Conservation (phyloP, 2,113 vertebrate genomes). For the Bubo bubo region DNA sequence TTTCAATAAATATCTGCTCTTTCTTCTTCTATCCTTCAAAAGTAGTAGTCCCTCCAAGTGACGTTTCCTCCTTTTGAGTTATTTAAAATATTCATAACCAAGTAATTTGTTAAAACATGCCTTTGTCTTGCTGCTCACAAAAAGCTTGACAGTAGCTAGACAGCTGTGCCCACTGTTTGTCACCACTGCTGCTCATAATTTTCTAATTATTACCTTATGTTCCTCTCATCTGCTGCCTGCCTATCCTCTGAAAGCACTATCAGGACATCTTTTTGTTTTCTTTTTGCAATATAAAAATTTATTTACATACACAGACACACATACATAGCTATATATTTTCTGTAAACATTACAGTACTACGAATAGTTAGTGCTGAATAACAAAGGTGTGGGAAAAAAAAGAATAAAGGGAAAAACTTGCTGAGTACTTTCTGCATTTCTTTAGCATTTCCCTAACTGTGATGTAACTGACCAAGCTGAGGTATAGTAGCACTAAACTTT, state of each 20-base stretch:
- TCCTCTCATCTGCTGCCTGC: slow-evolving; percentile 1
- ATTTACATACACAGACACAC: neutral
- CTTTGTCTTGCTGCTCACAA: slow-evolving; percentile 16
- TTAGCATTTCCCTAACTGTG: neutral
- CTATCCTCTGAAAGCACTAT: neutral
- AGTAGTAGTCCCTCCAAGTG: neutral
- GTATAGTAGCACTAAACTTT: neutral
- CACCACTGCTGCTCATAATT: neutral
- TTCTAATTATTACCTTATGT: slow-evolving; percentile 55
- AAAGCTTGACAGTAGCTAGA: neutral
- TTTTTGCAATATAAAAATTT: neutral
- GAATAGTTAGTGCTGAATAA: neutral
- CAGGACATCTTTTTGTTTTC: neutral
- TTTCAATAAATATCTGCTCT: neutral
- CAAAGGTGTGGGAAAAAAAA: neutral
- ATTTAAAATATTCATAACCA: neutral
- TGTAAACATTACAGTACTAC: neutral
- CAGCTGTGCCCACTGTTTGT: slow-evolving; percentile 25
- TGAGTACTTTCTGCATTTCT: neutral
- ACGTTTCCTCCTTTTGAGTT: neutral
- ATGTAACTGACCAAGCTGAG: neutral
- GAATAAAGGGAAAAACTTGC: neutral
- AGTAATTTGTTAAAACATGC: neutral
- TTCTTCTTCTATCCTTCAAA: neutral
- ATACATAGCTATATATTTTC: neutral